These are phyloP conservation scores for Calliphora vomitoria DNA, from an alignment of 2,888 invertebrate genomes.

Conservation along the genomic window DNA sequence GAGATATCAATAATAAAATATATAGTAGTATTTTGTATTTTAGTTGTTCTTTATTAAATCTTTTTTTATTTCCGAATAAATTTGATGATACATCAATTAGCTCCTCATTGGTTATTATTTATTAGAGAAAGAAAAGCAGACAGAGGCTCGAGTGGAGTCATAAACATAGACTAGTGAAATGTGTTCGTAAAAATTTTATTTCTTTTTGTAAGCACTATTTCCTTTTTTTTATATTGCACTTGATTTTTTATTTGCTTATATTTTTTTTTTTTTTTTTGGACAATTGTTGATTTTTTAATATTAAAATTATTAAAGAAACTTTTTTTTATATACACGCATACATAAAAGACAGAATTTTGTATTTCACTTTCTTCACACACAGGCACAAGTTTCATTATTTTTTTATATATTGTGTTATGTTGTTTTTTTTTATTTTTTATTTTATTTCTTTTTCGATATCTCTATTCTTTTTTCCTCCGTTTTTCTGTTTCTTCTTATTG, in stretches of 20 bases:
- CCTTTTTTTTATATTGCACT: neutral
- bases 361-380: constrained; percentile 60
- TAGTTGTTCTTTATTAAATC: neutral
- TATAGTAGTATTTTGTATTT: neutral
- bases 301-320: constrained; percentile 24
- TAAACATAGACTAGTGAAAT: constrained; percentile 26
- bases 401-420: constrained; percentile 52
- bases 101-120: neutral
- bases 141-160: constrained; percentile 6
- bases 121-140: constrained; percentile 14
- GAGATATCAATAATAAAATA: neutral
- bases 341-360: constrained; percentile 16
- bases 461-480: constrained; percentile 42
- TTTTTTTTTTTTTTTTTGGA: neutral
- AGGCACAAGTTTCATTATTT: constrained; percentile 40
- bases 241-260: neutral
- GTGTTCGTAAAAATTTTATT: neutral
- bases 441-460: constrained; percentile 23
- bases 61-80: constrained; percentile 52
- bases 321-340: constrained; percentile 15
- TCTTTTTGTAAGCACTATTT: neutral
- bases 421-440: constrained; percentile 27
- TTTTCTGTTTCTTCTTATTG: constrained; percentile 41
- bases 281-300: constrained; percentile 13
- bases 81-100: constrained; percentile 50